Conservation (phyloP, 1,140 invertebrate genomes). For the Idris sp. region DNA sequence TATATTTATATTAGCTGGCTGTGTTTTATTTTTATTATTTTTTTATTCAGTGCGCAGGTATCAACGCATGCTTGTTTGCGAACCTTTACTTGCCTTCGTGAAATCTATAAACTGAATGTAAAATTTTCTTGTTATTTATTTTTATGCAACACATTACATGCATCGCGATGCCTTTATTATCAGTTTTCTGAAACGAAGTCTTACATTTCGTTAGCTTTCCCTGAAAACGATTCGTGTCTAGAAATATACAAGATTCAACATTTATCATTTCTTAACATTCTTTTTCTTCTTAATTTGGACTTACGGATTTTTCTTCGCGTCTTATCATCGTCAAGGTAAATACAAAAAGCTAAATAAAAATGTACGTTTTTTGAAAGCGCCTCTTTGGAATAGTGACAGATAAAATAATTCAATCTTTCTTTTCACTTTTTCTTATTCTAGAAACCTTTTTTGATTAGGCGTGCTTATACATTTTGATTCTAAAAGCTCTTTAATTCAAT, state of each 20-base stretch:
- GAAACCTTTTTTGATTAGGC: constrained; percentile 16
- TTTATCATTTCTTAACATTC: neutral
- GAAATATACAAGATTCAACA: neutral
- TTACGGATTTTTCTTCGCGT: constrained; percentile 12
- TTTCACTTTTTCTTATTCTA: constrained; percentile 8
- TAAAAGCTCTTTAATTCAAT: constrained; percentile 42
- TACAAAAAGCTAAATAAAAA: constrained; percentile 19
- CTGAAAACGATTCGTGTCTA: neutral
- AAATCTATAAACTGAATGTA: constrained; percentile 12
- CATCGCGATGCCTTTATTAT: neutral
- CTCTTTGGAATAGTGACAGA: constrained; percentile 15
- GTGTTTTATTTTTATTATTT: constrained; percentile 23
- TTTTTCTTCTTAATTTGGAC: constrained; percentile 4
- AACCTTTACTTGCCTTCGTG: neutral
- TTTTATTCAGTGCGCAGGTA: constrained; percentile 3
- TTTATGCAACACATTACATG: no score
- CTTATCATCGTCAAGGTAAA: constrained; percentile 6
- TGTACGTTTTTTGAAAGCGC: constrained; percentile 19
- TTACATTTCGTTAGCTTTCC: neutral
- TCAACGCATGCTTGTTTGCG: constrained; percentile 25
- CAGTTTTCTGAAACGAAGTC: neutral
- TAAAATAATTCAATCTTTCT: constrained; percentile 30
- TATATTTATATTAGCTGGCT: constrained; percentile 39
- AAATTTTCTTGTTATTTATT: no score
- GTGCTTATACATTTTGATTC: constrained; percentile 29